phyloP scores from a whole-genome alignment of 2,888 invertebrate species.

The Dicranocentrus wangi region DNA sequence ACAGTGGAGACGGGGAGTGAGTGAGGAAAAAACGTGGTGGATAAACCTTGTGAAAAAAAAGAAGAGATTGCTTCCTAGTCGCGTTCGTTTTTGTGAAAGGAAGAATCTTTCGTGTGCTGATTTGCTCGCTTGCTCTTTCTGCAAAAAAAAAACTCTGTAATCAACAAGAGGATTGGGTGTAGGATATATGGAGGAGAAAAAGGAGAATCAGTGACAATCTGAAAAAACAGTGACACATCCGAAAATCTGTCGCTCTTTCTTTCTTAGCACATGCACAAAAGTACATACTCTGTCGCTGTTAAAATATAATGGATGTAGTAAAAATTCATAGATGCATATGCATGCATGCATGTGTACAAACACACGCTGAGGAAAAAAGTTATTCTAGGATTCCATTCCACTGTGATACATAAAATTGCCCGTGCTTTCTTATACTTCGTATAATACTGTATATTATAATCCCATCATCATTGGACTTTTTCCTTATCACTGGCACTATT shows the following conservation, averaged over 20 bases:
- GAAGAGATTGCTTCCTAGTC: constrained; percentile 13
- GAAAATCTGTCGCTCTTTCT: background rate
- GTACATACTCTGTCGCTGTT: background rate
- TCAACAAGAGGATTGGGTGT: background rate
- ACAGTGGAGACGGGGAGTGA: background rate
- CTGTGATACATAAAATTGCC: no score
- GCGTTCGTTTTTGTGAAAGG: background rate
- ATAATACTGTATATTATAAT: no score
- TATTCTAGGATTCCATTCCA: no score
- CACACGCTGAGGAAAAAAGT: no score
- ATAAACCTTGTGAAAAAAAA: constrained; percentile 6
- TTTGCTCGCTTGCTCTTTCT: background rate
- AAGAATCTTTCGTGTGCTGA: constrained; percentile 5
- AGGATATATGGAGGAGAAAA: background rate
- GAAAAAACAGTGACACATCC: constrained; percentile 18
- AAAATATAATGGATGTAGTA: constrained; percentile 14
- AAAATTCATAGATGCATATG: background rate
- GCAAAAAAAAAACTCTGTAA: constrained; percentile 3
- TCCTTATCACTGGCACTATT: no score
- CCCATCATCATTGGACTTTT: no score
- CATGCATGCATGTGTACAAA: no score
- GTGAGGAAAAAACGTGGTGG: constrained; percentile 1
- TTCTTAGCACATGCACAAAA: background rate
- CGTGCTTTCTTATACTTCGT: no score
- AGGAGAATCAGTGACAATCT: constrained; percentile 6